Evolutionary conservation across 2,113 vertebrate genomes (phyloP).

Genomic region (Podarcis muralis): DNA sequence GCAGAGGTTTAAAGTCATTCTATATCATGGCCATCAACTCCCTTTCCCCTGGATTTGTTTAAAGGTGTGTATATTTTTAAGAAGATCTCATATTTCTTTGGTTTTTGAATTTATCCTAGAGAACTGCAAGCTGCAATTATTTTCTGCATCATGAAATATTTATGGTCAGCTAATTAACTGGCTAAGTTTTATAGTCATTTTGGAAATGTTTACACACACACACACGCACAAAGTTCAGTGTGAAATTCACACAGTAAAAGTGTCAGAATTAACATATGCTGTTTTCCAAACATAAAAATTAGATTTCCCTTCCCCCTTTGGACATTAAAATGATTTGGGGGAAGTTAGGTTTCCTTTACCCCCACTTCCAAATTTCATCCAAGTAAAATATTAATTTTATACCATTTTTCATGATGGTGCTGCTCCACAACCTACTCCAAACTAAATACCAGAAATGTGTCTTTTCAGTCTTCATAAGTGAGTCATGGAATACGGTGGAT

Average conservation of each 20-base stretch:
- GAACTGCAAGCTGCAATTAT: not conserved
- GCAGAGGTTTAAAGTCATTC: not conserved
- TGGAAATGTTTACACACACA: not conserved
- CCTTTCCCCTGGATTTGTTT: not conserved
- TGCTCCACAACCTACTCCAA: not conserved
- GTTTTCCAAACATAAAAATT: not conserved
- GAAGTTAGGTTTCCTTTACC: not conserved
- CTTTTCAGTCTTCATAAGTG: fast-evolving
- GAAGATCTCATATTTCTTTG: not conserved
- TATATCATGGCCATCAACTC: no score
- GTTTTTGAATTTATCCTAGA: not conserved
- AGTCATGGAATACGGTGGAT: not conserved
- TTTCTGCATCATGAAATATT: constrained; percentile 19
- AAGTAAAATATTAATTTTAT: not conserved
- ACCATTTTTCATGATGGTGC: not conserved
- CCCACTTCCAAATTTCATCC: not conserved
- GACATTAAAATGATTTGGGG: not conserved
- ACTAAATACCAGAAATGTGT: not conserved
- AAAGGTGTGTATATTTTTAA: not conserved
- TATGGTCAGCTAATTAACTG: not conserved
- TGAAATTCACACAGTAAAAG: not conserved
- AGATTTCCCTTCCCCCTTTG: not conserved
- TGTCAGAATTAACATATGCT: not conserved
- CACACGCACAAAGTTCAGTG: not conserved
- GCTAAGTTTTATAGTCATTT: not conserved